Evolutionary conservation across 2,113 vertebrate species (phyloP), one percentile per base, ranked within the genome.

Genomic region (Lamprotornis superbus): DNA sequence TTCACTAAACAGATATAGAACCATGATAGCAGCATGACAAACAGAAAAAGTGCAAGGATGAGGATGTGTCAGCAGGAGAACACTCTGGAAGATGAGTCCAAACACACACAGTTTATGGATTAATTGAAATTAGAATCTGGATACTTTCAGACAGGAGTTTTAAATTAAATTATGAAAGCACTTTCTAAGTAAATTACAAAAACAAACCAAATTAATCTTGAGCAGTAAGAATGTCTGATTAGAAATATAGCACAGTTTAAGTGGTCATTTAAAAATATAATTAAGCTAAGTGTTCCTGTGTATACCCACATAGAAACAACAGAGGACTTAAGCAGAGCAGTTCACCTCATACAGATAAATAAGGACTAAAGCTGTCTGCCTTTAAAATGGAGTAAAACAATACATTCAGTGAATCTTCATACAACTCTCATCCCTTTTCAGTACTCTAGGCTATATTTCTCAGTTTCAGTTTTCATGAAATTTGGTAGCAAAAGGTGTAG

Each of bases 31-130:
- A 27, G 24, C 55, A 46, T 77, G 84, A 77, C 31, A 70, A 57
- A 57, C 11, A 82, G 42, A 59, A 71, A 40, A 80, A 81, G n/a
- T 49, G 37, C 31, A 59, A 49, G 61, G 47, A 44, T 92, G 83
- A 85, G 61, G 22, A 78, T 90, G 61, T 75, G 83, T 83, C 94
- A 93, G 90, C 61, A 64, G 46, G 22, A 90, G 35, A 94, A 75
- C 33, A 27, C 35, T 63, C 47, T 68, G 35, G 73, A 86, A 85
- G 42, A 68, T 71, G 79, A 86, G 33, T 64, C 28, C 67, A 89
- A 86, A 59, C 23, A 20, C 35, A 70, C 10, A 27, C n/a, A 53
- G 14, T 68, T 89, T 80, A 73, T 68, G 23, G 44, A 71, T 67
- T 76, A 63, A 59, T 80, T 83, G n/a, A 73, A 86, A 73, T 63